Evolutionary conservation across 2,888 invertebrate genomes (phyloP).

Genomic region (Ophion obscuratus): DNA sequence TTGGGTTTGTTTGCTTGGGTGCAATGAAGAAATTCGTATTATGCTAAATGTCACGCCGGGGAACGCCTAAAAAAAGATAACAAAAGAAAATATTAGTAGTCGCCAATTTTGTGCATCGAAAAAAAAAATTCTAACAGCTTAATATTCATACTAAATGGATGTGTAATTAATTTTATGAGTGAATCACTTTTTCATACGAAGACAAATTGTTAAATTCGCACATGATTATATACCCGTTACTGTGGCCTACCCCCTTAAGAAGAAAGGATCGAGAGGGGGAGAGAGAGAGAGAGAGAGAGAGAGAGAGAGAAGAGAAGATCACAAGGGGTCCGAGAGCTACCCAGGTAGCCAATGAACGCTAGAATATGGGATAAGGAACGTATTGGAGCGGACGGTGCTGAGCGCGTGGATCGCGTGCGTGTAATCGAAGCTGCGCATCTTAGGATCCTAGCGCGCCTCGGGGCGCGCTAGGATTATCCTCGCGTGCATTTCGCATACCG

Average conservation of each 20-base stretch:
- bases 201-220: no score
- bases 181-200: no score
- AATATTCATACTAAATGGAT: no score
- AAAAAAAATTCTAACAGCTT: no score
- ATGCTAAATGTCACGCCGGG: no score
- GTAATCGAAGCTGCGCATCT: constrained; percentile 78
- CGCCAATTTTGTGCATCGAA: no score
- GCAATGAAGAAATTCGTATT: no score
- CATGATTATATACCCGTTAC: no score
- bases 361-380: constrained; percentile 15
- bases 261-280: constrained; percentile 26
- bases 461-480: constrained; percentile 70
- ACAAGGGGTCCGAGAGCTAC: constrained; percentile 38
- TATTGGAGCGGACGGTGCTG: constrained; percentile 38
- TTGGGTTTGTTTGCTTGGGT: no score
- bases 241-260: neutral
- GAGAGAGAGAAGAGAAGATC: constrained; percentile 23
- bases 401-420: constrained; percentile 76
- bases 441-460: constrained; percentile 70
- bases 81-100: no score
- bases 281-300: neutral
- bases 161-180: no score
- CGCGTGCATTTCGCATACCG: constrained; percentile 74
- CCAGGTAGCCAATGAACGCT: constrained; percentile 47
- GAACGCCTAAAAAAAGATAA: no score